Base-by-base conservation (phyloP, 92 coral and sea anemone genomes). In the Bergia puertoricense region DNA sequence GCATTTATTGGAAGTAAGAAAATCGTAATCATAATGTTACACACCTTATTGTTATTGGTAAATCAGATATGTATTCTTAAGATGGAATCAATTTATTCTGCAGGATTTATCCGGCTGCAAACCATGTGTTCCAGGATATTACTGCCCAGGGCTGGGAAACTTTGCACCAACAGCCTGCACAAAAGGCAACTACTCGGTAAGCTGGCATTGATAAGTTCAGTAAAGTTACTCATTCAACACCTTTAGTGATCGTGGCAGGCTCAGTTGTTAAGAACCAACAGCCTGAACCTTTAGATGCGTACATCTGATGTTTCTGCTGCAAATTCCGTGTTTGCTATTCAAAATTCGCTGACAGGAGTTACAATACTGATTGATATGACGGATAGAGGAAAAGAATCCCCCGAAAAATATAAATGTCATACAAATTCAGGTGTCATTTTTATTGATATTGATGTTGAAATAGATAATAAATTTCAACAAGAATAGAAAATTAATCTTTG, bases 161-260 rank as follows among this genome's bases (percentile, higher is more conserved):
- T 82, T 92, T 30, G 94, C 92, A 76, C 97, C 96, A 14, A 91
- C 88, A 23, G 94, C 98, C 62, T 96, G 99, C 88, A 94, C 86
- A 79, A 74, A 89, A 62, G 96, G 90, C n/a, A 96, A 96, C 57
- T 96, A 92, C 90, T 96, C 99, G 86, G 99, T 96, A 95, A 91
- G 93, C 62, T 50, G 67, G 20, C 4, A 7, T 42, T 15, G 36
- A 72, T 50, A 8, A 50, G 1, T 51, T 51, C 57, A 46, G 11
- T 9, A 51, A 10, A 51, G 10, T 9, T 50, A 6, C 39, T 37
- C 30, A 36, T 36, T 20, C 23, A 9, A 0, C 23, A 15, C 68
- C 23, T 62, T 3, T 56, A 15, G 65, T 56, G 16, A 56, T 56
- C 16, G 18, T 56, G 6, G 65, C 65, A 7, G 65, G 65, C 16